phyloP scores from a whole-genome alignment of 2,888 invertebrate genomes.

The Asteroscopus sphinx region DNA sequence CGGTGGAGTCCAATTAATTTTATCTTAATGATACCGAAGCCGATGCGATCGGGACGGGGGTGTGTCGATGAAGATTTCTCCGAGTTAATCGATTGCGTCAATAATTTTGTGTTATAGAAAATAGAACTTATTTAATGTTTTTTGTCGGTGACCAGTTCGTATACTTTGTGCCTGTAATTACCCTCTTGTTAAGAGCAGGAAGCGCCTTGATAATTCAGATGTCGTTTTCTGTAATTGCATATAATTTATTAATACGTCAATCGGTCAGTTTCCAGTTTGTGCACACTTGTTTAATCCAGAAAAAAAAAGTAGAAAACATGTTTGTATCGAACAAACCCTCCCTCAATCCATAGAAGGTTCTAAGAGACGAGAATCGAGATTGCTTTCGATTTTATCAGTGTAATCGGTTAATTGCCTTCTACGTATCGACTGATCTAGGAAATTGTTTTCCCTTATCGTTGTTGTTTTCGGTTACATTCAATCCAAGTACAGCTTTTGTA shows the following conservation, averaged over 20 bases:
- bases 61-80: slow-evolving; percentile 69
- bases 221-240: slow-evolving; percentile 10
- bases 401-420: slow-evolving; percentile 51
- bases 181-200: slow-evolving; percentile 11
- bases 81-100: slow-evolving; percentile 76
- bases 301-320: slow-evolving; percentile 2
- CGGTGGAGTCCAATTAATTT: slow-evolving; percentile 84
- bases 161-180: slow-evolving; percentile 12
- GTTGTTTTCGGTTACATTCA: slow-evolving; percentile 6
- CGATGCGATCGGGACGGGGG: slow-evolving; percentile 58
- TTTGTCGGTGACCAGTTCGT: slow-evolving; percentile 39
- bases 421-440: slow-evolving; percentile 35
- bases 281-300: slow-evolving; percentile 19
- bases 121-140: slow-evolving; percentile 47
- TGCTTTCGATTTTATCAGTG: slow-evolving; percentile 38
- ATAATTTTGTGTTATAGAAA: slow-evolving; percentile 58
- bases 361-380: slow-evolving; percentile 37
- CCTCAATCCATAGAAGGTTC: slow-evolving; percentile 8
- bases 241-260: slow-evolving; percentile 17
- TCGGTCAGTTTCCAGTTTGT: slow-evolving; percentile 25
- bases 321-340: slow-evolving; percentile 15
- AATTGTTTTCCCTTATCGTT: slow-evolving; percentile 34
- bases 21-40: slow-evolving; percentile 77
- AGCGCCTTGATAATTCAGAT: slow-evolving; percentile 1
- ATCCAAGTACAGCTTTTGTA: no score